These are phyloP conservation scores for Papilio gigon DNA, from an alignment of 2,888 invertebrate species.

Conservation along the genomic window DNA sequence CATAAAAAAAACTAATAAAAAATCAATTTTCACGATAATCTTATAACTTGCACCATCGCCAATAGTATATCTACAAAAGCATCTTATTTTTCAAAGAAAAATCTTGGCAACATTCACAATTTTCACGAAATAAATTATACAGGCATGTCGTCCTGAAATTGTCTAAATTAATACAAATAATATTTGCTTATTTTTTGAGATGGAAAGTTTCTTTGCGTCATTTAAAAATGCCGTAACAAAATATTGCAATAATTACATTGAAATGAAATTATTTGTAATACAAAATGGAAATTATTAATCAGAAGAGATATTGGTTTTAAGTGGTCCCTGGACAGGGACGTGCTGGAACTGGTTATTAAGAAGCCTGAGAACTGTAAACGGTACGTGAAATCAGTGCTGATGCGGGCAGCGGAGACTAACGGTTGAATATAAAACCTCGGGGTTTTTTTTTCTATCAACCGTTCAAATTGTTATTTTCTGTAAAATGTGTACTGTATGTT, in stretches of 20 bases:
- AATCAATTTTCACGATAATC: neutral
- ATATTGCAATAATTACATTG: neutral
- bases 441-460: no score
- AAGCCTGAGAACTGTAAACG: no score
- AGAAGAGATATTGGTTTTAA: no score
- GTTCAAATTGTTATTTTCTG: no score
- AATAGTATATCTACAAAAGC: conserved; percentile 37
- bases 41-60: conserved; percentile 23
- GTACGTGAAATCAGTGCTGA: no score
- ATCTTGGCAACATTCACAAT: conserved; percentile 41
- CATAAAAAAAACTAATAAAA: neutral
- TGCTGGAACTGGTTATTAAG: no score
- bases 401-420: no score
- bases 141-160: conserved; percentile 30
- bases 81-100: conserved; percentile 41
- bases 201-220: neutral
- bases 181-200: conserved; percentile 16
- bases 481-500: no score
- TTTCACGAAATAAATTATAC: conserved; percentile 39
- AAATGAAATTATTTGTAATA: no score
- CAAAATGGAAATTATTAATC: no score
- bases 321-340: no score
- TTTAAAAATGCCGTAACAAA: neutral
- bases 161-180: conserved; percentile 38
- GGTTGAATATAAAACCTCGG: no score